Conservation (phyloP, 2,113 vertebrate species). For the Apaloderma vittatum region DNA sequence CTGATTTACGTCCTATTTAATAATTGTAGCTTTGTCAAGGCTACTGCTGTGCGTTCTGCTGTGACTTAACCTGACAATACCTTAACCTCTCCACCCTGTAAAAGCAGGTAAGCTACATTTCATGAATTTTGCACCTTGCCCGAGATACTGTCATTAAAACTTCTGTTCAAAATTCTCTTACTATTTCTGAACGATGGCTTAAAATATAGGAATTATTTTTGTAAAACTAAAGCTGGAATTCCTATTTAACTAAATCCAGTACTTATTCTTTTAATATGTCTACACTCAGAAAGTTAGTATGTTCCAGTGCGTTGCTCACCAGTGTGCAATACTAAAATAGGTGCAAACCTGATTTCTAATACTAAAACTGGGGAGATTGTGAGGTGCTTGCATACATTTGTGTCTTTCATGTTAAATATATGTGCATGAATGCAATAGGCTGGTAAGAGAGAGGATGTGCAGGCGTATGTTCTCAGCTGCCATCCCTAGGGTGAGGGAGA, state of each 20-base stretch:
- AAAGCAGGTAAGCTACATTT: neutral
- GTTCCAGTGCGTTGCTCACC: neutral
- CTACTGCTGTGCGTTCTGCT: neutral
- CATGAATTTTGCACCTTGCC: neutral
- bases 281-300: neutral
- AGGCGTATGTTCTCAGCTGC: constrained; percentile 62
- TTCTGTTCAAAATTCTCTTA: neutral
- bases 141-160: neutral
- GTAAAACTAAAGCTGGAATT: neutral
- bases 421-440: neutral
- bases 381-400: neutral
- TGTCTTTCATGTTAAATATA: fast-evolving
- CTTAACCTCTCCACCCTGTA: neutral
- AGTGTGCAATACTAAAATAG: neutral
- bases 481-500: constrained; percentile 15
- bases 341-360: neutral
- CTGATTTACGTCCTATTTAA: neutral
- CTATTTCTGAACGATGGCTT: neutral
- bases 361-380: neutral
- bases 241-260: neutral
- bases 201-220: neutral
- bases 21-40: neutral
- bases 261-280: neutral
- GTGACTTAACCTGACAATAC: neutral
- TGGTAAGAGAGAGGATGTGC: neutral